Evolutionary conservation across 2,797 vertebrate species (phyloP).

Genomic region (Anolis apletophallus): DNA sequence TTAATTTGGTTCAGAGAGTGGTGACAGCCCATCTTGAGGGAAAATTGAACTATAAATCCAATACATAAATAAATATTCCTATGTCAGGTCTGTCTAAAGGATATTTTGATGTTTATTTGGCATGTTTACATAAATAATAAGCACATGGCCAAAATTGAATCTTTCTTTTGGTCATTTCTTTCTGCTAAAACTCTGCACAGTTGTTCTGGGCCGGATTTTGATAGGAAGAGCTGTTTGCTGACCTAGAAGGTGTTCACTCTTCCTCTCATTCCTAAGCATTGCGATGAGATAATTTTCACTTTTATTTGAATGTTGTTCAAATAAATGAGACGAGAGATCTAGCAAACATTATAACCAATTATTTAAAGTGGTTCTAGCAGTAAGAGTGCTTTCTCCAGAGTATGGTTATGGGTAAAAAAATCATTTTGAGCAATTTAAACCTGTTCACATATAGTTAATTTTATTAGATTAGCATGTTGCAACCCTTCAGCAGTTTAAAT

Average conservation of each 20-base stretch:
- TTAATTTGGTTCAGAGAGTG: background rate
- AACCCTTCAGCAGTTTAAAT: background rate
- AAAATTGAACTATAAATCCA: too few relatives aligned
- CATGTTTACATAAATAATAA: background rate
- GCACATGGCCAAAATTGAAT: background rate
- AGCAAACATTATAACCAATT: background rate
- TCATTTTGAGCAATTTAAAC: accelerated
- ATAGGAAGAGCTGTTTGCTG: slow-evolving; percentile 5
- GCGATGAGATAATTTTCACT: background rate
- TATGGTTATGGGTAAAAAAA: background rate
- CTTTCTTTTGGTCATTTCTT: background rate
- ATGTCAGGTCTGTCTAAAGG: background rate
- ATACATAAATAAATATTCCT: background rate
- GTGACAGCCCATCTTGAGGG: too few relatives aligned
- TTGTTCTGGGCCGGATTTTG: background rate
- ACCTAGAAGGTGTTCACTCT: slow-evolving; percentile 25
- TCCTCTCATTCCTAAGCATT: background rate
- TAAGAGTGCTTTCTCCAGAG: background rate
- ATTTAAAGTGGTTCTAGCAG: background rate
- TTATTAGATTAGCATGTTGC: background rate
- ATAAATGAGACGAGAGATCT: slow-evolving; percentile 13
- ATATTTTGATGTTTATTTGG: background rate
- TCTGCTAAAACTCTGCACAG: background rate
- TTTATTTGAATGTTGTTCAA: slow-evolving; percentile 12
- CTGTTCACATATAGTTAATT: background rate